Conservation (phyloP, 2,113 vertebrate genomes). For the Carollia perspicillata region DNA sequence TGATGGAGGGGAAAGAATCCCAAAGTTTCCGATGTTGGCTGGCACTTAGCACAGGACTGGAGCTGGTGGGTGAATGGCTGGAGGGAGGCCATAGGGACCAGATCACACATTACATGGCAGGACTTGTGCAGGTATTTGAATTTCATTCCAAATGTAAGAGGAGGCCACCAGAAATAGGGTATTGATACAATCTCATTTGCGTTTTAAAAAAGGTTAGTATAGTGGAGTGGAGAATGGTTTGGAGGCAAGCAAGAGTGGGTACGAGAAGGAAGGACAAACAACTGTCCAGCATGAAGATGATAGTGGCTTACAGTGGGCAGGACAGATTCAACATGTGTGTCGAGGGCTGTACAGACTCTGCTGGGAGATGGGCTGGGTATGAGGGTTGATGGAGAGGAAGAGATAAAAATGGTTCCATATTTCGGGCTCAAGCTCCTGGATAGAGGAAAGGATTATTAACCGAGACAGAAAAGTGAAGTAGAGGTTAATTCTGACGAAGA, state of each 20-base stretch:
- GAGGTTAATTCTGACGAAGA: not conserved
- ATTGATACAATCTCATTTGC: not conserved
- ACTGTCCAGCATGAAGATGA: not conserved
- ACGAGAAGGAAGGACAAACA: not conserved
- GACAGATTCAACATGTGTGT: not conserved
- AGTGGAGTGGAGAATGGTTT: not conserved
- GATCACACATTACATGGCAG: not conserved
- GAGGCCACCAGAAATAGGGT: not conserved
- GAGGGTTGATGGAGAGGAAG: not conserved
- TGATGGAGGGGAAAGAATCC: not conserved
- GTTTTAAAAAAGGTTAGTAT: not conserved
- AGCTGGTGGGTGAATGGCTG: not conserved
- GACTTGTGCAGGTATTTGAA: not conserved
- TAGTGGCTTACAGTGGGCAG: fast-evolving
- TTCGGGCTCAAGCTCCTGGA: not conserved
- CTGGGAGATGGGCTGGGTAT: not conserved
- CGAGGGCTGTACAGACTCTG: not conserved
- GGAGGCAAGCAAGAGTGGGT: not conserved
- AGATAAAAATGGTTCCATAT: not conserved
- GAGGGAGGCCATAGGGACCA: not conserved
- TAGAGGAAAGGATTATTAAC: not conserved
- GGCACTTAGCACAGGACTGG: not conserved
- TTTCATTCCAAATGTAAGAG: not conserved
- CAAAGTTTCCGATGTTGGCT: not conserved
- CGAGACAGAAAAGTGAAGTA: not conserved